These are phyloP conservation scores for Rhopalosiphum padi DNA, from an alignment of 1,140 invertebrate species.

Conservation along the genomic window DNA sequence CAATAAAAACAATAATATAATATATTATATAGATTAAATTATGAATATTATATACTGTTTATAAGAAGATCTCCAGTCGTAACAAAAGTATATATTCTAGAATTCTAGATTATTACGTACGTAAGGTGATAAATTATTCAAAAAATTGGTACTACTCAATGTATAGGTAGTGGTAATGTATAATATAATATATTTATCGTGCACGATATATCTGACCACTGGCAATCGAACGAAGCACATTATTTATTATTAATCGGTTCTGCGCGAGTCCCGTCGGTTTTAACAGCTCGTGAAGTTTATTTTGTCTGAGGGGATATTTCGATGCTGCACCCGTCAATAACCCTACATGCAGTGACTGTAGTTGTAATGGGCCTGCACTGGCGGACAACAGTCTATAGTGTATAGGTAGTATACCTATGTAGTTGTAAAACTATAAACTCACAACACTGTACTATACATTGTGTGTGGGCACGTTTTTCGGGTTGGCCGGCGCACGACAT, in stretches of 20 bases:
- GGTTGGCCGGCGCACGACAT: background rate
- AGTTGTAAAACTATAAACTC: conserved; percentile 24
- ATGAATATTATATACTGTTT: background rate
- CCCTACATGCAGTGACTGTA: background rate
- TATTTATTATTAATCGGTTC: background rate
- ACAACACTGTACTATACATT: background rate
- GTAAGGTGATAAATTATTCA: background rate
- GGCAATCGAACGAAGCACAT: background rate
- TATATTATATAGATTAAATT: background rate
- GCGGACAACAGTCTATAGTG: background rate
- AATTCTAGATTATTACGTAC: background rate
- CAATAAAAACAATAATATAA: background rate
- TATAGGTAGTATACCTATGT: too few species aligned
- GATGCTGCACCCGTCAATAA: background rate
- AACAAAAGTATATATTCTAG: background rate
- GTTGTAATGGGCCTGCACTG: too few species aligned
- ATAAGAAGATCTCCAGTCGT: background rate
- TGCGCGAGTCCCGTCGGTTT: background rate
- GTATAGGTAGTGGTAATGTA: too few species aligned
- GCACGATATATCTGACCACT: background rate
- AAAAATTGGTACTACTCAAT: background rate
- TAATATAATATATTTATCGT: background rate
- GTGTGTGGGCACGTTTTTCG: conserved; percentile 17
- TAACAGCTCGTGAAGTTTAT: background rate
- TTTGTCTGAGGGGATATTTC: background rate